phyloP scores from a whole-genome alignment of 2,113 vertebrate species.

The Sula dactylatra region DNA sequence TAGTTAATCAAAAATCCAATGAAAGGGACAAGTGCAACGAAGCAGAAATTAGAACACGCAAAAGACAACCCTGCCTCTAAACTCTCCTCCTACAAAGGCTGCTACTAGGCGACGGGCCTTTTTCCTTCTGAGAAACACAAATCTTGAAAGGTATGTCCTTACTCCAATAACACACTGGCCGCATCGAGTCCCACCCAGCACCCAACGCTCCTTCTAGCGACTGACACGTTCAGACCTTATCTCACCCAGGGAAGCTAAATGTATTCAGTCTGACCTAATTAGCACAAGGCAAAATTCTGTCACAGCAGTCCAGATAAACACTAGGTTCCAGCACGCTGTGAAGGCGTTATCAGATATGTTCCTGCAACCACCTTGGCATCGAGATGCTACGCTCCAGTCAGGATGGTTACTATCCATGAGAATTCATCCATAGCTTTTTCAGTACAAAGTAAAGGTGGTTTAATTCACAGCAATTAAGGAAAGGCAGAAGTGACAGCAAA shows the following conservation, averaged over 20 bases:
- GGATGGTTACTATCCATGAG: rapidly evolving
- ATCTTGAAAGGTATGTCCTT: rapidly evolving
- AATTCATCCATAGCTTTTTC: neutral
- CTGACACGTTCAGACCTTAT: neutral
- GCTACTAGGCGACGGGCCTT: neutral
- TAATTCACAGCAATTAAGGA: neutral
- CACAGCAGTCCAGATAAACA: rapidly evolving
- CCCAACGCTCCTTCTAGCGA: neutral
- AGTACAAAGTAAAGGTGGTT: neutral
- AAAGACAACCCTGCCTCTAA: neutral
- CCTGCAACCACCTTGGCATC: neutral
- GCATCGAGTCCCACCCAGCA: neutral
- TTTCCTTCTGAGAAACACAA: neutral
- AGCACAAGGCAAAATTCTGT: neutral
- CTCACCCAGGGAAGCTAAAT: neutral
- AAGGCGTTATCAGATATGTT: rapidly evolving
- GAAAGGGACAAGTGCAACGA: neutral
- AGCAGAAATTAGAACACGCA: neutral
- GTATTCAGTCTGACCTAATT: neutral
- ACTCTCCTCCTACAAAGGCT: neutral
- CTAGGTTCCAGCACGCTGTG: rapidly evolving
- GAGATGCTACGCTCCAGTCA: neutral
- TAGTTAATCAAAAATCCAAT: neutral
- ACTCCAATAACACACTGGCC: neutral
- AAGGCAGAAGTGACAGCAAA: neutral